Conservation (phyloP, 2,113 vertebrate genomes). For the Paratilapia polleni region DNA sequence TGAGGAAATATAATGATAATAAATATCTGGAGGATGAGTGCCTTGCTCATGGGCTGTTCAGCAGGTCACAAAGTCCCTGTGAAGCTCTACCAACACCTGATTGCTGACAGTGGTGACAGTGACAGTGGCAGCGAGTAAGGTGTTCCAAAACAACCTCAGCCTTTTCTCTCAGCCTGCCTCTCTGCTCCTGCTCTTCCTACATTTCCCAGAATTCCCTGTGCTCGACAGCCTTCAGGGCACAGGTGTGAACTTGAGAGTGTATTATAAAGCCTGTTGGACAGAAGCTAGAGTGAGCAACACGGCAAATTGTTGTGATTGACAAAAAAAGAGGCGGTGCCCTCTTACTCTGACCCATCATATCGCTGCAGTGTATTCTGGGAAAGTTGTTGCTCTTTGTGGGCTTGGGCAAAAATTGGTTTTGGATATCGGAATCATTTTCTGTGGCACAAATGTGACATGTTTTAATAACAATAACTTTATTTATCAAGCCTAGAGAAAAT, state of each 20-base stretch:
- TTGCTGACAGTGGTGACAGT: background rate
- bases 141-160: background rate
- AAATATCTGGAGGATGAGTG: background rate
- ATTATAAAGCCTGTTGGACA: background rate
- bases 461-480: background rate
- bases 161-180: background rate
- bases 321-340: background rate
- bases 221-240: background rate
- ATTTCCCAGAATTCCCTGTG: background rate
- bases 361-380: background rate
- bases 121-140: background rate
- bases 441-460: background rate
- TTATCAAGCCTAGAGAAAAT: background rate
- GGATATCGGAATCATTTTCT: too few relatives aligned
- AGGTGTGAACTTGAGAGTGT: background rate
- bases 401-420: background rate
- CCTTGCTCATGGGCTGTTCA: slow-evolving; percentile 21
- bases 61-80: background rate
- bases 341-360: fast-evolving
- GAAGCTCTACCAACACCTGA: slow-evolving; percentile 10
- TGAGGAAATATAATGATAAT: background rate
- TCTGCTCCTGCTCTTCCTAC: background rate
- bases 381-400: background rate
- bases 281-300: fast-evolving
- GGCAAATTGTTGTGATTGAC: background rate